Percentiles rank a stretch among this genome's conserved stretches.
Conservation (phyloP, 1,140 invertebrate genomes). For the Achroia grisella region DNA sequence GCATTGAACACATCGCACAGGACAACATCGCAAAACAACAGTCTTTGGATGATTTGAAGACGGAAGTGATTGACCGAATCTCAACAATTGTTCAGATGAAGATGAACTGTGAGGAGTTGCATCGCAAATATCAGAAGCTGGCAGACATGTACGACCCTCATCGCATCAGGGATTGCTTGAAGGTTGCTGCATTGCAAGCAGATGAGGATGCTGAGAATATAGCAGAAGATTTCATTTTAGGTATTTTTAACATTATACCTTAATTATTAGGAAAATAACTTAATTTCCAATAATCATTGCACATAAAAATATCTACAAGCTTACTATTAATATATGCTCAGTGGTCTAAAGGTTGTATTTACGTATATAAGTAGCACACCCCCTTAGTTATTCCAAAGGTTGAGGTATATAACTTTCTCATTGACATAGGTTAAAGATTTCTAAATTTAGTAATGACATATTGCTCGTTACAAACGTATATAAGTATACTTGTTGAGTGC, state of each 20-base stretch:
- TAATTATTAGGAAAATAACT: too few relatives aligned
- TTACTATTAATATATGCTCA: too few relatives aligned
- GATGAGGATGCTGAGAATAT: constrained; percentile 84
- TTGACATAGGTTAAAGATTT: too few relatives aligned
- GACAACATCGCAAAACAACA: constrained; percentile 81
- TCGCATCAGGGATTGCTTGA: constrained; percentile 79
- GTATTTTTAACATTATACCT: constrained; percentile 32
- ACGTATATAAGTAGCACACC: too few relatives aligned
- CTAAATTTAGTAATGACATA: too few relatives aligned
- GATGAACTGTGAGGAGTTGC: constrained; percentile 79
- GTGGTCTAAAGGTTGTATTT: too few relatives aligned
- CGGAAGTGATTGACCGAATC: constrained; percentile 77
- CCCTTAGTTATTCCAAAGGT: too few relatives aligned
- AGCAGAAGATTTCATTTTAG: constrained; percentile 83
- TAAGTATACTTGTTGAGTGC: too few relatives aligned
- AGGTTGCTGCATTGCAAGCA: constrained; percentile 75
- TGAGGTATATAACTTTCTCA: too few relatives aligned
- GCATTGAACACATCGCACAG: constrained; percentile 82
- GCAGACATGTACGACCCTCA: constrained; percentile 83
- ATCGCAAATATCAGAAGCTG: constrained; percentile 80
- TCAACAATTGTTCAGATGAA: constrained; percentile 80
- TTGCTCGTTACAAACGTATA: too few relatives aligned
- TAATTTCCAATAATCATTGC: too few relatives aligned
- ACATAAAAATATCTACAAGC: too few relatives aligned
- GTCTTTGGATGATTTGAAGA: constrained; percentile 76